Base-by-base conservation (phyloP, 2,113 vertebrate genomes). In the Seriola quinqueradiata region DNA sequence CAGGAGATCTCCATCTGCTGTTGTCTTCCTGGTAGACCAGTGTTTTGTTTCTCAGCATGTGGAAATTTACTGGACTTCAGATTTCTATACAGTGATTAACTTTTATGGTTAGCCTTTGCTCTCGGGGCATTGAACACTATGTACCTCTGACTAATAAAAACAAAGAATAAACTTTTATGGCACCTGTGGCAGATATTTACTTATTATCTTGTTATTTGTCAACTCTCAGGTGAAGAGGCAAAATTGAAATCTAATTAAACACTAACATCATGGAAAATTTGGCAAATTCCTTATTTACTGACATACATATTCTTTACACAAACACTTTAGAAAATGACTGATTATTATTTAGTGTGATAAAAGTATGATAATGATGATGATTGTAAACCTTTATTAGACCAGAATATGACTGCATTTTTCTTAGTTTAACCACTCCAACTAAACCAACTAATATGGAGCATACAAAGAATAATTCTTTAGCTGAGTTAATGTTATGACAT, bases 71-170 rank as follows among this genome's bases (percentile, higher is more conserved):
- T 94, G 93, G 94, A 94, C 90, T 92, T 94, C 84, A 94, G 92
- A 93, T 95, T 95, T 95, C 93, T 95, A 95, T 95, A 95, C 93
- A 95, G 94, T 94, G 93, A 95, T 95, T 95, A 96, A 95, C 94
- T 95, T 96, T 96, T 96, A 96, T 96, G 94, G 94, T 92, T 84
- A 78, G 89, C 94, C 91, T 95, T 95, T 92, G 93, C 94, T 95
- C 89, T 92, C 89, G 91, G 85, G 64, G 90, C 93, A 93, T 95
- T 94, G 94, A 93, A 94, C 95, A 91, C 91, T 93, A 93, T 94
- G 93, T 95, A 94, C 93, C 85, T 82, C 91, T 83, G 91, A 89
- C 94, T 88, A 95, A 95, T 95, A 95, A 96, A 96, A 95, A 96
- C 94, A 95, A 95, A 94, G 92, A 87, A 95, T 96, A 94, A 95